Conservation (phyloP, 2,113 vertebrate genomes). For the Plectropomus leopardus region DNA sequence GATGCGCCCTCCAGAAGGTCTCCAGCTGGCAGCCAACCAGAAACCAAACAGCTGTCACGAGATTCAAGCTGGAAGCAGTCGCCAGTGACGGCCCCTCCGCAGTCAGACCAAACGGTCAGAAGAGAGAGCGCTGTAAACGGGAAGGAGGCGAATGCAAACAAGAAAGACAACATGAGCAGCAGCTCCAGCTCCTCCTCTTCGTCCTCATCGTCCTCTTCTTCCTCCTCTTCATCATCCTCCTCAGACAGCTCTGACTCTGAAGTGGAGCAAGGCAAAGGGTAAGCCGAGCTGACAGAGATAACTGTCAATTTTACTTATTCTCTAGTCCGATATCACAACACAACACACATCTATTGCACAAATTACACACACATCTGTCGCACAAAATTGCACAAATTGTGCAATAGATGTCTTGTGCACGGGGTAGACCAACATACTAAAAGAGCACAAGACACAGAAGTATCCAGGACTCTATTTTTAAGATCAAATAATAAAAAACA, state of each 20-base stretch:
- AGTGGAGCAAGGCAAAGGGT: constrained; percentile 78
- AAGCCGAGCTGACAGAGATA: constrained; percentile 26
- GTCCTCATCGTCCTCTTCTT: constrained; percentile 72
- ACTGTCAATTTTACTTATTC: not conserved
- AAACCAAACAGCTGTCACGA: constrained; percentile 31
- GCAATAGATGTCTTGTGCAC: no score
- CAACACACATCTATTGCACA: no score
- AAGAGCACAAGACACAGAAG: no score
- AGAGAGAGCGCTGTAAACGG: constrained; percentile 68
- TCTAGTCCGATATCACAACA: no score
- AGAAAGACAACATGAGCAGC: constrained; percentile 65
- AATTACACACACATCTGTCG: no score
- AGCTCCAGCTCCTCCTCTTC: constrained; percentile 82
- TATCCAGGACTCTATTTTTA: no score
- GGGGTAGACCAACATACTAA: no score
- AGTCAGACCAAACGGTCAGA: not conserved
- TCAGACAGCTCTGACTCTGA: constrained; percentile 87
- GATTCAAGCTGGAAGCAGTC: constrained; percentile 49
- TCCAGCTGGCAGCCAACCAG: constrained; percentile 55
- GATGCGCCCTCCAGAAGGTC: constrained; percentile 32
- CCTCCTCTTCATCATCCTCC: constrained; percentile 81
- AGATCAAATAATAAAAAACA: no score
- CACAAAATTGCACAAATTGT: no score
- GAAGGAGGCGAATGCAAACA: constrained; percentile 55
- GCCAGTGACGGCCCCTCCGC: not conserved